phyloP scores from a whole-genome alignment of 2,113 vertebrate genomes.

The Hassar affinis region DNA sequence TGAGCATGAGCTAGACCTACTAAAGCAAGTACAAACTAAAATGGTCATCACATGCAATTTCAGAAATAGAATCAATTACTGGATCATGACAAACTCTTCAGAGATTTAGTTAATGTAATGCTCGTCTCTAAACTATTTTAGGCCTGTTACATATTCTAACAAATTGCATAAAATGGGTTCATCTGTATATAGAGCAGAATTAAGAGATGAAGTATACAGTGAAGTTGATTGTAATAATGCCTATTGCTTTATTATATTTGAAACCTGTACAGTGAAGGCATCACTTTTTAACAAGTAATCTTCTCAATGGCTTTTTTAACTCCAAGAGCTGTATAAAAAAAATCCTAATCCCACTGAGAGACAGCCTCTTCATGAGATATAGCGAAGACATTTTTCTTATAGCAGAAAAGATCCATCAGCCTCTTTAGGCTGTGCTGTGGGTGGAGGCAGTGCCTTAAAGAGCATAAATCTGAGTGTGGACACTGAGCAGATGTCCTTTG shows the following conservation, averaged over 20 bases:
- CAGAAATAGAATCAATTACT: slow-evolving; percentile 33
- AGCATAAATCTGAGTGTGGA: slow-evolving; percentile 89
- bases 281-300: slow-evolving; percentile 7
- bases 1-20: slow-evolving; percentile 21
- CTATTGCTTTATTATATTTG: neutral
- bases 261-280: neutral
- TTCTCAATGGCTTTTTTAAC: neutral
- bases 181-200: neutral
- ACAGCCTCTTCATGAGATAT: slow-evolving; percentile 22
- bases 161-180: neutral
- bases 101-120: slow-evolving; percentile 20
- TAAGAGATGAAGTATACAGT: no score
- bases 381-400: slow-evolving; percentile 14
- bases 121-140: slow-evolving; percentile 17
- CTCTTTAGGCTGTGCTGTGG: slow-evolving; percentile 23
- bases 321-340: neutral
- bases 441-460: slow-evolving; percentile 73
- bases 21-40: slow-evolving; percentile 25
- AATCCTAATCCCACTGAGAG: neutral
- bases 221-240: neutral
- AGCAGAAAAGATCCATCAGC: slow-evolving; percentile 42
- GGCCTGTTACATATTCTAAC: neutral
- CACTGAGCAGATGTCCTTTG: slow-evolving; percentile 80
- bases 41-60: slow-evolving; percentile 15
- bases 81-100: slow-evolving; percentile 22